Evolutionary conservation across 2,888 invertebrate genomes (phyloP), one percentile per base, ranked within the genome.

Genomic region (Phyllotreta cruciferae): DNA sequence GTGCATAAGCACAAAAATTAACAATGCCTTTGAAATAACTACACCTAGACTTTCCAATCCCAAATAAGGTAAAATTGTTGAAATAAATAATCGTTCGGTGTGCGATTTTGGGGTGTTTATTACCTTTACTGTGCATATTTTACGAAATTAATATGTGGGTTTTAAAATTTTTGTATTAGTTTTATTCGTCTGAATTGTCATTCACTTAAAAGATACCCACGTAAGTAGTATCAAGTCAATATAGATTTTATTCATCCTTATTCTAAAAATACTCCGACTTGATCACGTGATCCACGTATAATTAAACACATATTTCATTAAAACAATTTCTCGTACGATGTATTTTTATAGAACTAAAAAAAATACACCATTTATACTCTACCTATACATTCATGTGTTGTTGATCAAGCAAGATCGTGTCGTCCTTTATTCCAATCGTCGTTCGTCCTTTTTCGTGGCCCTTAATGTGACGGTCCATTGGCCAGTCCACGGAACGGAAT

Each of bases 231-330:
- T 14, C 14, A 6, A 47, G 47, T 62, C 62, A 49, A 66, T 67
- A 69, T 53, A 44, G 55, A 58, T 60, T 67, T 67, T 53, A 57
- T 62, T 63, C 61, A 64, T 63, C 41, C 60, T 49, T 53, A 63
- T 61, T 24, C 69, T 66, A 69, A 69, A 70, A 69, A 69, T 70
- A 68, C 49, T 61, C 38, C 41, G 64, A 66, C 50, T 8, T 57
- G 36, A 57, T 69, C 70, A 70, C 67, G 69, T 70, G 68, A 69
- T 64, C 36, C 60, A 60, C 54, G 64, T 64, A 62, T 63, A 66
- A 65, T 56, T 62, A 36, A 66, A 58, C 62, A 63, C 56, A 47
- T 65, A 65, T 63, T 63, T 61, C 42, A 34, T 61, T 63, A 13
- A 52, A 63, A 24, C 24, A 24, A 24, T 24, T 24, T 24, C 24